phyloP scores from a whole-genome alignment of 2,888 invertebrate species.

The Keiferia lycopersicella region DNA sequence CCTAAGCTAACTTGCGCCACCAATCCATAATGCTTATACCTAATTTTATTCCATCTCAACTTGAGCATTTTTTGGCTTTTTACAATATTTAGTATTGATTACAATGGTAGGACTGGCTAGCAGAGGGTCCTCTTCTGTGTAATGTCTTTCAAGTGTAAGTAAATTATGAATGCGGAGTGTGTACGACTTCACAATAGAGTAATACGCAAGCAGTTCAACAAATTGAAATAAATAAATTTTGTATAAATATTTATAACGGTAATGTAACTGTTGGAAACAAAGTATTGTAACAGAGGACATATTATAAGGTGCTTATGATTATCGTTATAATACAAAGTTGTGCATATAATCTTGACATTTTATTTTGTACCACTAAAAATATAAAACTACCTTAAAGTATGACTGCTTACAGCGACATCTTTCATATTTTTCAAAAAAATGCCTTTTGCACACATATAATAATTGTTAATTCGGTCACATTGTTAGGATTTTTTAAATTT shows the following conservation, averaged over 20 bases:
- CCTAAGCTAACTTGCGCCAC: not conserved
- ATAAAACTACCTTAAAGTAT: no score
- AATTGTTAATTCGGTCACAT: no score
- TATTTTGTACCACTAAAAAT: conserved; percentile 33
- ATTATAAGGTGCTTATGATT: conserved; percentile 81
- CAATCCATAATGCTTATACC: not conserved
- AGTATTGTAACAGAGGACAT: conserved; percentile 78
- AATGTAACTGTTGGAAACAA: conserved; percentile 77
- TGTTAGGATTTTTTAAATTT: no score
- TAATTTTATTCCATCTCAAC: no score
- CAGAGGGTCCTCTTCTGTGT: not conserved
- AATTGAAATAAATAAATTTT: conserved; percentile 69
- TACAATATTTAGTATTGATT: no score
- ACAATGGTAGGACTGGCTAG: not conserved
- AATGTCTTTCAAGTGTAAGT: conserved; percentile 9
- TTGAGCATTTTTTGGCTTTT: no score
- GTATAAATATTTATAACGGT: conserved; percentile 79
- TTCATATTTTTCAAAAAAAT: no score
- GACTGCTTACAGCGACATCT: no score
- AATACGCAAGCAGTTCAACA: conserved; percentile 69
- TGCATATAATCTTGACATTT: conserved; percentile 65
- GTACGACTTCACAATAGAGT: conserved; percentile 51
- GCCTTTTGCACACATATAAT: no score
- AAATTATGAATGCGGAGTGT: conserved; percentile 32
- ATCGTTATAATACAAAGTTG: conserved; percentile 82